Base-by-base conservation (phyloP, 2,113 vertebrate species). In the Psephotus haematonotus region DNA sequence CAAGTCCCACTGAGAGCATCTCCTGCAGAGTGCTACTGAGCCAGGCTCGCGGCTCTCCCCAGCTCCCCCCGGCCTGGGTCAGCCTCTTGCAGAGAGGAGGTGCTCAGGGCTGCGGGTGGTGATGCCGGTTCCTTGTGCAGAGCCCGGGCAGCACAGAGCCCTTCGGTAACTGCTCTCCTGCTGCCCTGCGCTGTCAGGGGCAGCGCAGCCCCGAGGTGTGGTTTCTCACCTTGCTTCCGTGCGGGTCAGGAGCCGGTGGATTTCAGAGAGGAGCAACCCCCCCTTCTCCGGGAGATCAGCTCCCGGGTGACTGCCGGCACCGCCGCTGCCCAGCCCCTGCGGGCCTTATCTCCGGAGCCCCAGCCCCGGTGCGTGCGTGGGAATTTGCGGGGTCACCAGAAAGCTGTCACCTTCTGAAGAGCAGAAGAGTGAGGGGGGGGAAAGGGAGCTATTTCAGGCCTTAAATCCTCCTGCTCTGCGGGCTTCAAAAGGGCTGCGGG, bases 271-370 rank as follows among this genome's bases (percentile, higher is more conserved):
- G 47, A 81, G 68, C 62, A 35, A 0, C 14, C 50, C 52, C 70
- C 24, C 7, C 53, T 62, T 92, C 39, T 57, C 16, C 12, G 41
- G 63, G 80, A 86, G 88, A 96, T 96, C 60, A 88, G 92, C 82
- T 88, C 65, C 69, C 28, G 75, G 29, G 25, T 78, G 52, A 27
- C 76, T 43, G 2, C 49, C 24, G 67, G 47, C 17, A 18, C 60
- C 0, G 9, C 75, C 41, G 82, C 31, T 87, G 23, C 53, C 35
- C 87, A 60, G 78, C 70, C 49, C 13, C 0, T 6, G 11, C 0
- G 8, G 76, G 84, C 86, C 93, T 96, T 97, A 96, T 97, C 96
- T 96, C 79, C 82, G 88, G 92, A 95, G 94, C 92, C 43, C 62
- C 96, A 95, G 92, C 63, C 55, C 74, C 0, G 0, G 53, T 31